phyloP scores from a whole-genome alignment of 1,140 invertebrate species.

The Trichonephila clavata region DNA sequence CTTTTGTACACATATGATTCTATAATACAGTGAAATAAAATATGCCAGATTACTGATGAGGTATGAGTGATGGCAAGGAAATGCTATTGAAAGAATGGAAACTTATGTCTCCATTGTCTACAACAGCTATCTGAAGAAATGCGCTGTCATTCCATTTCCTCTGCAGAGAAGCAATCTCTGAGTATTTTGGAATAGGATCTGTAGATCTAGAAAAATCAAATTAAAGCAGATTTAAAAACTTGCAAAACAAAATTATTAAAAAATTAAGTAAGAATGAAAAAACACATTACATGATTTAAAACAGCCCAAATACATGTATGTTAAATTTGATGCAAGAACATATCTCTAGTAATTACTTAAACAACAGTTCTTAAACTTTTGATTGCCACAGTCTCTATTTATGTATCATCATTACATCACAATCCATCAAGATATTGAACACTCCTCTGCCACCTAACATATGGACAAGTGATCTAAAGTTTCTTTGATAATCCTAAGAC shows the following conservation, averaged over 20 bases:
- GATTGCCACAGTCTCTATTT: no score
- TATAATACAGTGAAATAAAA: background rate
- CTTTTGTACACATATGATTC: background rate
- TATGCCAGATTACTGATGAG: conserved; percentile 18
- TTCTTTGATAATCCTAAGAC: no score
- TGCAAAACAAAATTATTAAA: background rate
- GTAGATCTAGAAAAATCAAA: conserved; percentile 70
- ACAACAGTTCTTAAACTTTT: no score
- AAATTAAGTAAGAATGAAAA: background rate
- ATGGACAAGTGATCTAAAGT: no score
- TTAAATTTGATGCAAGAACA: no score
- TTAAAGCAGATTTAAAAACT: conserved; percentile 11
- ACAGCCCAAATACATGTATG: no score
- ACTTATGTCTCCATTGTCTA: conserved; percentile 79
- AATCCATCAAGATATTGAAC: no score
- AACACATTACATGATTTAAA: no score
- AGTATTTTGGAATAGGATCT: conserved; percentile 77
- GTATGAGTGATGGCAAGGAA: conserved; percentile 65
- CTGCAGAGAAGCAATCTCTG: conserved; percentile 56
- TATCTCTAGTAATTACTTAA: no score
- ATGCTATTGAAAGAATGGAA: conserved; percentile 79
- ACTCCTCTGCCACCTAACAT: no score
- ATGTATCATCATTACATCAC: no score
- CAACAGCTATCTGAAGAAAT: conserved; percentile 79
- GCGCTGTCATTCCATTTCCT: conserved; percentile 77